Evolutionary conservation across 2,888 invertebrate species (phyloP).

Genomic region (Epiblema foenella): DNA sequence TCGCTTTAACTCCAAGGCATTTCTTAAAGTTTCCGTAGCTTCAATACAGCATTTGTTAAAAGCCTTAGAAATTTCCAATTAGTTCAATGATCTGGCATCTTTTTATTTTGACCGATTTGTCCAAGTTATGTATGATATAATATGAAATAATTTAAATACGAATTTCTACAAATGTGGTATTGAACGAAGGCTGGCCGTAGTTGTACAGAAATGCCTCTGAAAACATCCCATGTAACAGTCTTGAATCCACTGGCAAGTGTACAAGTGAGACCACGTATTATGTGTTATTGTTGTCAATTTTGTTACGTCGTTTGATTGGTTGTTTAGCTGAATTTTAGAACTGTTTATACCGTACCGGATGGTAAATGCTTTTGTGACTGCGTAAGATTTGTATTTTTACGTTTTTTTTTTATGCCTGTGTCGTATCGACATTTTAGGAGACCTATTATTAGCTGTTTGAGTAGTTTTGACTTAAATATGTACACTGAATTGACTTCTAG

Average conservation of each 20-base stretch:
- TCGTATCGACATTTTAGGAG: slow-evolving; percentile 39
- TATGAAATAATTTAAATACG: not conserved
- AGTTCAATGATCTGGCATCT: slow-evolving; percentile 11
- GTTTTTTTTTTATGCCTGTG: slow-evolving; percentile 22
- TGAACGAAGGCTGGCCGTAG: not conserved
- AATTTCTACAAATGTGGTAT: not conserved
- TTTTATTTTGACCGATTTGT: not conserved
- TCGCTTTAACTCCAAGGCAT: not conserved
- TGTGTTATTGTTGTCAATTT: slow-evolving; percentile 34
- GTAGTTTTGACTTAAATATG: not conserved
- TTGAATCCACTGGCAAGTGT: not conserved
- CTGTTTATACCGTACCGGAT: slow-evolving; percentile 27
- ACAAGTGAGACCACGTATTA: slow-evolving; percentile 16
- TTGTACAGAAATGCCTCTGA: not conserved
- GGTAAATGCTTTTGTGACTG: slow-evolving; percentile 36
- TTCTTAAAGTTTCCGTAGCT: not conserved
- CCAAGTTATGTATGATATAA: not conserved
- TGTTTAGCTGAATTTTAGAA: slow-evolving; percentile 27
- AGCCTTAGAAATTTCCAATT: not conserved
- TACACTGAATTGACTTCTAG: slow-evolving; percentile 9
- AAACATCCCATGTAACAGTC: not conserved
- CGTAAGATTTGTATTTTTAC: slow-evolving; percentile 28
- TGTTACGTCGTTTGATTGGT: slow-evolving; percentile 34
- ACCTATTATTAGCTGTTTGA: slow-evolving; percentile 3
- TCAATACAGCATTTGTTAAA: not conserved